A percentile compares a stretch with the other conserved stretches of the same genome.
Evolutionary conservation across 2,888 invertebrate species (phyloP).

Genomic region (Furcula furcula): DNA sequence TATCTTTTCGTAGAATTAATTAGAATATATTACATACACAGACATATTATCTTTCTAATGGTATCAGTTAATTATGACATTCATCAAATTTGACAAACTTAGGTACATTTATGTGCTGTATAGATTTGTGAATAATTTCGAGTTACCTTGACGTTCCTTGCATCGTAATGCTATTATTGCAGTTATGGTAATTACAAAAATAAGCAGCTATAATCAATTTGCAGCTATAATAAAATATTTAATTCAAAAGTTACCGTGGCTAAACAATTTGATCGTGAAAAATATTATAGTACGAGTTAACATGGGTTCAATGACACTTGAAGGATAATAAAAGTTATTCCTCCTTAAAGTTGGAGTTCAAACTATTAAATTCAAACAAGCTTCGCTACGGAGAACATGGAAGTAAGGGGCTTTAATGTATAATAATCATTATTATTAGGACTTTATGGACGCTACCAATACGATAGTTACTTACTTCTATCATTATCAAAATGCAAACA

Average conservation of each 20-base stretch:
- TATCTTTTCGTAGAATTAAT: not conserved
- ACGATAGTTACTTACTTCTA: too few relatives aligned
- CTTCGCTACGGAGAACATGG: too few relatives aligned
- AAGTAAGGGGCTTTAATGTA: too few relatives aligned
- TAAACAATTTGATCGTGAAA: too few relatives aligned
- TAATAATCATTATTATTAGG: too few relatives aligned
- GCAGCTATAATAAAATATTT: slow-evolving; percentile 22
- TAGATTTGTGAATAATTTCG: slow-evolving; percentile 17
- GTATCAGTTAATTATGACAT: slow-evolving; percentile 14
- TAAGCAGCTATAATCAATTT: slow-evolving; percentile 3
- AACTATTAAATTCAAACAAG: too few relatives aligned
- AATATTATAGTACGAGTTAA: too few relatives aligned
- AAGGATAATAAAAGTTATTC: too few relatives aligned
- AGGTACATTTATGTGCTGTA: slow-evolving; percentile 16
- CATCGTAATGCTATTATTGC: not conserved
- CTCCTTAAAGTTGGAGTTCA: too few relatives aligned
- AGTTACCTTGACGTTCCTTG: not conserved
- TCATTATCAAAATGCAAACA: too few relatives aligned
- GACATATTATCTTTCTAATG: slow-evolving; percentile 28
- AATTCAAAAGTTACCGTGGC: slow-evolving; percentile 6
- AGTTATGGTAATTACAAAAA: slow-evolving; percentile 7
- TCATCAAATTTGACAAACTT: not conserved
- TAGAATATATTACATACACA: slow-evolving; percentile 34
- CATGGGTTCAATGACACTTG: too few relatives aligned
- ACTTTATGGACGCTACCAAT: too few relatives aligned